phyloP scores from a whole-genome alignment of 2,888 invertebrate species.

The Luperina nickerlii region DNA sequence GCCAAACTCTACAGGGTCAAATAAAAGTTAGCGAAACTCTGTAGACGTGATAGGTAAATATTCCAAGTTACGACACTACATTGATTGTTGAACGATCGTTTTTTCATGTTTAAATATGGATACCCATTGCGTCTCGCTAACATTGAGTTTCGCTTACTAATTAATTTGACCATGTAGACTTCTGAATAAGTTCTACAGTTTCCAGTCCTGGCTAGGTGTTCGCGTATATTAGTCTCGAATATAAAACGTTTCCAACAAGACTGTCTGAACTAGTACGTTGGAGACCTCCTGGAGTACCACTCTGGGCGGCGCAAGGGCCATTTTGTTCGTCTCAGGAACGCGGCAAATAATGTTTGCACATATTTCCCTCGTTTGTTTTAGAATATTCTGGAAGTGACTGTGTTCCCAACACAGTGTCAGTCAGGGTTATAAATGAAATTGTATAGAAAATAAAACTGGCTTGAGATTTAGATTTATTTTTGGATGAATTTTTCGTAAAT shows the following conservation, averaged over 20 bases:
- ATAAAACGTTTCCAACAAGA: slow-evolving; percentile 49
- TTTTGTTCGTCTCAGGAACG: slow-evolving; percentile 57
- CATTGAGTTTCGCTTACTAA: too few species aligned
- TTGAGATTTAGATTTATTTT: not conserved
- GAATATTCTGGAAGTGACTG: slow-evolving; percentile 21
- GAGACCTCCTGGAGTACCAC: slow-evolving; percentile 58
- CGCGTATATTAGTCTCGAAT: slow-evolving; percentile 35
- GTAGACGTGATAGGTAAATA: not conserved
- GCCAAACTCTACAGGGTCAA: not conserved
- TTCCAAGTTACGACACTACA: not conserved
- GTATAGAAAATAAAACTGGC: not conserved
- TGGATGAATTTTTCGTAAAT: not conserved
- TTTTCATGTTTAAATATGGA: too few species aligned
- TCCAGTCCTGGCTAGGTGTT: slow-evolving; percentile 20
- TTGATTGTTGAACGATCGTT: too few species aligned
- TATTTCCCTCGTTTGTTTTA: slow-evolving; percentile 48
- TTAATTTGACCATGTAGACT: not conserved
- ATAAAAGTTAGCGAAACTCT: not conserved
- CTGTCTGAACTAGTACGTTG: slow-evolving; percentile 57
- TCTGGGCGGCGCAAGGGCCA: slow-evolving; percentile 57
- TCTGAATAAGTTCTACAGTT: slow-evolving; percentile 14
- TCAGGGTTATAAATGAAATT: not conserved
- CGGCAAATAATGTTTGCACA: slow-evolving; percentile 54
- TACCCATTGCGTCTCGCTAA: too few species aligned
- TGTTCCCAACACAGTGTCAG: not conserved